Base-by-base conservation (phyloP, 2,888 invertebrate species). In the Sinhomidia bicolor region DNA sequence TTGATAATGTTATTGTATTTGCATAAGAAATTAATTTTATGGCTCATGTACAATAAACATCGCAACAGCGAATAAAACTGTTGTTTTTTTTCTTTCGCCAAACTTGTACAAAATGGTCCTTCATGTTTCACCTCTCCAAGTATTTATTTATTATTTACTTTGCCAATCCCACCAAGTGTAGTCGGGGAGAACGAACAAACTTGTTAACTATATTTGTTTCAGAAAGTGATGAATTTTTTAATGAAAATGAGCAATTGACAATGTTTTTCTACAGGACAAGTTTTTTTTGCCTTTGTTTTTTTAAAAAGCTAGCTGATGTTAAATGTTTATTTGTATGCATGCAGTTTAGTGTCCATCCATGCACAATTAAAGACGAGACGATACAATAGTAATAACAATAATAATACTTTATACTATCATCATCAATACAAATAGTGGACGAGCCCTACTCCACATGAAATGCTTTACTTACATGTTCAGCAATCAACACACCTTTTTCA, bases 21-120 rank as follows among this genome's bases (percentile, higher is more conserved):
- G 79, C 60, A 79, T 79, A 79, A 60, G 79, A 79, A 60, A 79
- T 79, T 79, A 79, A 60, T 60, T 79, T 79, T 79, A 79, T 60
- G 57, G 36, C 41, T 60, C 36, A 60, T 79, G 79, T 79, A 79
- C 79, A 60, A 57, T 79, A 60, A 79, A 78, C 29, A 20, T 36
- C 1, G 5, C 0, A 76, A 12, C 32, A 54, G 57, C 54, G 57
- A 78, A 54, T 14, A 32, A 32, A n/a, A n/a, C n/a, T n/a, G n/a
- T n/a, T n/a, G n/a, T n/a, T n/a, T n/a, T n/a, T n/a, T 32, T 54
- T 78, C 29, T 47, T 76, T 57, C 36, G 78, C 76, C 32, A 76
- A 76, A 76, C 76, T 76, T 47, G 76, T 20, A 4, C 20, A 47
- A 9, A 44, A n/a, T 7, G 23, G 23, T 20, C 47, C 41, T 71